These are phyloP conservation scores for Scomber scombrus DNA, from an alignment of 2,113 vertebrate genomes.

Conservation along the genomic window DNA sequence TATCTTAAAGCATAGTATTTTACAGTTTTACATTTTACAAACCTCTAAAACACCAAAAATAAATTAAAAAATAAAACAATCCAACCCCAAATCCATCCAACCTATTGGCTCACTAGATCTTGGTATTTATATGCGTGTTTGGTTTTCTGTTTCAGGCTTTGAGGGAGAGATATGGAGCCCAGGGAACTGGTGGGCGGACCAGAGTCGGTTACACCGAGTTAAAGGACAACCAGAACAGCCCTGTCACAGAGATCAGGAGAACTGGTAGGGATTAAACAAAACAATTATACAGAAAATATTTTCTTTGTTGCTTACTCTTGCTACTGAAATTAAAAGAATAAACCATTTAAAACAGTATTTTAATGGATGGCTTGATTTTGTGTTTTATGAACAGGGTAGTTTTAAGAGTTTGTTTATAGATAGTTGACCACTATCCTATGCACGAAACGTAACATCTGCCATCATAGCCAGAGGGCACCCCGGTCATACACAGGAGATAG, in stretches of 20 bases:
- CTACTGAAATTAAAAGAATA: background rate
- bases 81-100: background rate
- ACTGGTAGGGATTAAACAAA: conserved; percentile 66
- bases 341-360: background rate
- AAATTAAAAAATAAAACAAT: too few relatives aligned
- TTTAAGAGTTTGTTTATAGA: background rate
- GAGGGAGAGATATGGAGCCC: conserved; percentile 88
- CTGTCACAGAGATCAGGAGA: conserved; percentile 75
- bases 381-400: background rate
- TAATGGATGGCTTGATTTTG: background rate
- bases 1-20: too few relatives aligned
- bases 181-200: conserved; percentile 79
- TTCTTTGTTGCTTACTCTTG: background rate
- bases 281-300: too few relatives aligned
- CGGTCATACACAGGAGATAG: background rate
- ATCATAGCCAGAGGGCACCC: background rate
- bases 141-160: conserved; percentile 85
- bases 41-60: background rate
- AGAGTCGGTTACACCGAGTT: conserved; percentile 87
- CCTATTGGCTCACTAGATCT: background rate
- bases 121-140: conserved; percentile 12
- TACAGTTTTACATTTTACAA: background rate
- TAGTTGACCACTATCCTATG: background rate
- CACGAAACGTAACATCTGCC: conserved; percentile 5
- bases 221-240: conserved; percentile 86